Base-by-base conservation (phyloP, 1,140 invertebrate genomes). In the Polyergus mexicanus region DNA sequence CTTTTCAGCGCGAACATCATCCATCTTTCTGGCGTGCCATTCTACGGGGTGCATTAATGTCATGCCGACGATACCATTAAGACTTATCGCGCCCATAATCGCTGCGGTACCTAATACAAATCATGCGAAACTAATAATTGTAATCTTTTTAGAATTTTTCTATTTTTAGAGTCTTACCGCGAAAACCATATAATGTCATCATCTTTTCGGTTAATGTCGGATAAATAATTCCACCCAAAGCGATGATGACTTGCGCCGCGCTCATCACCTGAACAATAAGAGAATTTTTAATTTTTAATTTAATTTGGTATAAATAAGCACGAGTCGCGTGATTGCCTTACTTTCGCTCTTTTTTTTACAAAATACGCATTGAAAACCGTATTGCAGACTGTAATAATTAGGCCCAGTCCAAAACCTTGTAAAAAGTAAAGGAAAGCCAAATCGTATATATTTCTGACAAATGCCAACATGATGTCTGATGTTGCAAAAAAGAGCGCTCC, bases 311-410 rank as follows among this genome's bases (percentile, higher is more conserved):
- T 28, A 28, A 1, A 28, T 28, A 28, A 54, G 5, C 16, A 65
- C 19, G 16, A 44, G 7, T 13, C 11, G 8, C 11, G 8, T 19
- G 16, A 38, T 63, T 51, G 83, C 78, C 87, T 80, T 91, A 95
- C 94, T 88, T 91, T 93, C 0, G 94, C 88, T 41, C 94, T 88
- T 81, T 91, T 95, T 63, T 94, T 94, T 7, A 95, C 94, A 69
- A 95, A 95, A 65, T 93, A 95, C 35, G 94, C 92, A 85, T 95
- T 95, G 66, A 95, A 95, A 83, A 94, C 94, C 1, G 94, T 94
- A 58, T 94, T 95, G 74, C 92, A 94, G 68, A 95, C 91, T 3
- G 94, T 95, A 35, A 95, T 86, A 85, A 95, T 91, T 4, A 95
- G 56, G n/a, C 94, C 94, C 0, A 93, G 63, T 35, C 94, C 94